Base-by-base conservation (phyloP, 2,113 vertebrate genomes). In the Dissostichus mawsoni region DNA sequence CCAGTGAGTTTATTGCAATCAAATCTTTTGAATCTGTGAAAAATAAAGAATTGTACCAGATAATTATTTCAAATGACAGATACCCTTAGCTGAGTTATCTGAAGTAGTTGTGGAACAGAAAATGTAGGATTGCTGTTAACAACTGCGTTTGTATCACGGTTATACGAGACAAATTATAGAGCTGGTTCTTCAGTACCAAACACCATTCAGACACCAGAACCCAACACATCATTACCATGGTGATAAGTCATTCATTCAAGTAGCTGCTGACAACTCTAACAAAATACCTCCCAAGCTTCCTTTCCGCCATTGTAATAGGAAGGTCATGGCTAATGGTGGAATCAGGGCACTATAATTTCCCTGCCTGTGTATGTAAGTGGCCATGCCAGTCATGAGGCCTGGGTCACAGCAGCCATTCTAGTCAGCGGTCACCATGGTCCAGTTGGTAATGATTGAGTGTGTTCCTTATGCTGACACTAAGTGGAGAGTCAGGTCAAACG, bases 401-500 rank as follows among this genome's bases (percentile, higher is more conserved):
- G 63, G 89, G 85, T 91, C 91, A 92, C 74, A 79, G 76, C 85
- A 87, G 80, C 90, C 81, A 86, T 87, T 91, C 88, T 86, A 74
- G 81, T 82, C 72, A 74, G 68, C 57, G 71, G 91, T 91, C 89
- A 83, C 76, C 88, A 89, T 88, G 93, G 90, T 89, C 92, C 89
- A 91, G 73, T 92, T 90, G 90, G 77, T 91, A 91, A 90, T 92
- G 83, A 88, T 74, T 82, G 85, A 90, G 87, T 82, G 91, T 85
- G 92, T 88, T 92, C 81, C 89, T 70, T 76, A 80, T 69, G 91
- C 84, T 83, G 89, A 91, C 89, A 87, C 83, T 84, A 89, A 92
- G 91, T 91, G 91, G 79, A 74, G 92, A 90, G 90, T 84, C 87
- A 78, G 94, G 94, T 95, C 94, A 95, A 94, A 90, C 47, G 63